Percentiles rank a stretch among this genome's conserved stretches.
phyloP scores from a whole-genome alignment of 2,797 vertebrate genomes.

The Sparidentex hasta region DNA sequence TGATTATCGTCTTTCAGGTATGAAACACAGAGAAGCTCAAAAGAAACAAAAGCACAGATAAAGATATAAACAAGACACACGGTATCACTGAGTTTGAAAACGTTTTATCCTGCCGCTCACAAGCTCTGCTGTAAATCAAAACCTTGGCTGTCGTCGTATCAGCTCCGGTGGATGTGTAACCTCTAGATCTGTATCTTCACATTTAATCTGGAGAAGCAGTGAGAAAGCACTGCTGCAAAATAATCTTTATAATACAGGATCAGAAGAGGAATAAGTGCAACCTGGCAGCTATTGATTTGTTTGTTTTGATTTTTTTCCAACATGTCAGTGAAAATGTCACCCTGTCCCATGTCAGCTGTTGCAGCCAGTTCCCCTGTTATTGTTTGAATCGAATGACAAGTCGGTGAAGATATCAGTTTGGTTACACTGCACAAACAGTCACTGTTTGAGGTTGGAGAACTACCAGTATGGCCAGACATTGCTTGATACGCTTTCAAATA shows the following conservation, averaged over 20 bases:
- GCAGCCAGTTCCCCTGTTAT: conserved; percentile 11
- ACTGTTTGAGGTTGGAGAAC: conserved; percentile 21
- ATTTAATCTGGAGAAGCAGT: conserved; percentile 19
- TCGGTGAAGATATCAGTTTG: conserved; percentile 15
- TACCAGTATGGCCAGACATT: conserved; percentile 32
- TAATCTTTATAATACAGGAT: conserved; percentile 19
- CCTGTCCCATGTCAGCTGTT: conserved; percentile 42
- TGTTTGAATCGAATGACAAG: conserved; percentile 14
- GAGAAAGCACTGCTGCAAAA: conserved; percentile 15
- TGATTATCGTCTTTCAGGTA: conserved; percentile 99
- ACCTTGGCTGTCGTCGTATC: not conserved
- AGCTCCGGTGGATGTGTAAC: conserved; percentile 14
- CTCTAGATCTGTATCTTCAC: conserved; percentile 50
- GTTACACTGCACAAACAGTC: conserved; percentile 29
- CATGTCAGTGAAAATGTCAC: conserved; percentile 50
- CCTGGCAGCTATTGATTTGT: conserved; percentile 48
- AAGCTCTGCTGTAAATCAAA: conserved; percentile 24
- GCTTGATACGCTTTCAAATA: conserved; percentile 36
- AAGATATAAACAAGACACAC: conserved; percentile 19
- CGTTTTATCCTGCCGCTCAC: conserved; percentile 17
- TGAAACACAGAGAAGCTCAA: conserved; percentile 26
- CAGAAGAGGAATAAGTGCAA: conserved; percentile 20
- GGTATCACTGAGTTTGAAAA: conserved; percentile 26
- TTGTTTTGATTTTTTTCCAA: not conserved
- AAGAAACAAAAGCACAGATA: conserved; percentile 44